Conservation (phyloP, 2,797 vertebrate species). For the Molossus molossus region DNA sequence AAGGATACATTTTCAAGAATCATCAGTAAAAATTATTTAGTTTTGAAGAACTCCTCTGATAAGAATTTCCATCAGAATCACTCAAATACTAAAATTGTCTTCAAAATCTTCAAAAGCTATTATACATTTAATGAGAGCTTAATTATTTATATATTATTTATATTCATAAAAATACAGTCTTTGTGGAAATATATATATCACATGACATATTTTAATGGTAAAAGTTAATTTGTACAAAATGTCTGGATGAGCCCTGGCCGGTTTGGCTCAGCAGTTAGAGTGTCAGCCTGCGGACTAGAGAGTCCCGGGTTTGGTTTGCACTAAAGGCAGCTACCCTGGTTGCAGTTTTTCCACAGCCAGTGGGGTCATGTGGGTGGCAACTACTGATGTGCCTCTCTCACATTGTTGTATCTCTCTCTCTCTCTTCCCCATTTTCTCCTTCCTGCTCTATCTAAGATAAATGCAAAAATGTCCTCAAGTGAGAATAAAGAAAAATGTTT, state of each 20-base stretch:
- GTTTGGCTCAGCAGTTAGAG: too few relatives aligned
- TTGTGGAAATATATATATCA: neutral
- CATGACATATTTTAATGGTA: neutral
- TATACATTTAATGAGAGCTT: neutral
- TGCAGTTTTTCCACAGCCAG: too few relatives aligned
- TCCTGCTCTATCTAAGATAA: too few relatives aligned
- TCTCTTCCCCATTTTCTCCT: too few relatives aligned
- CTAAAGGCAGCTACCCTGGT: too few relatives aligned
- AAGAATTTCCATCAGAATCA: slow-evolving; percentile 25
- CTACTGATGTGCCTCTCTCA: too few relatives aligned
- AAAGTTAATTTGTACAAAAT: slow-evolving; percentile 18
- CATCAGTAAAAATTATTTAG: neutral
- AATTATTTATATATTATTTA: neutral
- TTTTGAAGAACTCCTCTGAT: neutral
- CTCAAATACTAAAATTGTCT: neutral
- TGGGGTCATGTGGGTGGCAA: too few relatives aligned
- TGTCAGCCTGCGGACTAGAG: too few relatives aligned
- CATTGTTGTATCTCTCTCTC: too few relatives aligned
- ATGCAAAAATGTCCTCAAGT: too few relatives aligned
- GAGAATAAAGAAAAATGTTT: neutral
- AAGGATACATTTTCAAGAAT: neutral
- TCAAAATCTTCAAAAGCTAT: neutral
- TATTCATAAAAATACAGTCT: neutral
- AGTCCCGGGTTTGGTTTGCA: too few relatives aligned
- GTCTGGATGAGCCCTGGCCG: neutral